Base-by-base conservation (phyloP, 64 coral and sea anemone species). In the Cladopsammia gracilis region DNA sequence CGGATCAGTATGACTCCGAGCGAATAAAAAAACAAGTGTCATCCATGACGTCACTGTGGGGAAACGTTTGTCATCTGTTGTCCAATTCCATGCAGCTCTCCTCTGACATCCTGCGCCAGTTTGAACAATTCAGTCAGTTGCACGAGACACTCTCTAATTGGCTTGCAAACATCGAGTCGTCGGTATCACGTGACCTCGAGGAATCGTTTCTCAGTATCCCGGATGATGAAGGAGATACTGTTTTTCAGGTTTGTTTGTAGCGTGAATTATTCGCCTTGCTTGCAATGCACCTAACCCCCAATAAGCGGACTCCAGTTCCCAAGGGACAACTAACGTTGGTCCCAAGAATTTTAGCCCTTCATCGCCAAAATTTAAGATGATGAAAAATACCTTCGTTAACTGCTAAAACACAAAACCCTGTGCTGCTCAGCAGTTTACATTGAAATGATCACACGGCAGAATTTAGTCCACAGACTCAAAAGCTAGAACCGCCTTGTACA, bases 211-310 rank as follows among this genome's bases (percentile, higher is more conserved):
- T 96, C 2, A 94, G 94, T 89, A 95, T 95, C 68, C 88, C 98
- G 23, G 94, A 99, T 51, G 98, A 99, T 48, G 94, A 99, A 60
- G 92, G 86, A 88, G 90, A 94, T 58, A 99, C 95, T 11, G 96
- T 98, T 4, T 98, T 98, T 13, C 96, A 98, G 92, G 96, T 87
- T 65, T 64, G 87, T 46, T 50, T 56, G 7, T 34, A 34, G 34
- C 34, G 34, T 34, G 34, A 34, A 34, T 34, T 34, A 34, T 34
- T 34, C 34, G 34, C 34, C 34, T 34, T 34, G 34, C 34, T 34
- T 0, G 34, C 34, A 34, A 2, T 34, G 34, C 2, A 1, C 34
- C 34, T 34, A 34, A 34, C 34, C 34, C 34, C 34, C 34, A 34
- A 34, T 34, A 34, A 34, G 34, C 34, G 34, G 34, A 34, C 34